Evolutionary conservation across 2,797 vertebrate species (phyloP).

Genomic region (Lacerta viridis): DNA sequence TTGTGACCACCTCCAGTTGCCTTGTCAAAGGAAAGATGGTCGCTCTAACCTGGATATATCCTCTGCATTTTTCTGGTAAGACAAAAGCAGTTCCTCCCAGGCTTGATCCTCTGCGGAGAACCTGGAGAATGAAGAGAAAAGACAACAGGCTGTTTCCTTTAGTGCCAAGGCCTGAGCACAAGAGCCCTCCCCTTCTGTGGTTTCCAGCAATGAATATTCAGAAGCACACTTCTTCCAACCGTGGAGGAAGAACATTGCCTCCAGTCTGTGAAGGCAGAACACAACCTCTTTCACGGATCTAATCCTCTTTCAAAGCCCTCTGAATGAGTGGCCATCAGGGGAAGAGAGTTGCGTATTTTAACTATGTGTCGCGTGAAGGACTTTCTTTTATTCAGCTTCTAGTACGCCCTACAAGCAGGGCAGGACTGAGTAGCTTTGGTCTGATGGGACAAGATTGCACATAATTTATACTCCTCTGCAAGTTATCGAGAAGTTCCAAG

Average conservation of each 20-base stretch:
- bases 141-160: not conserved
- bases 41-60: slow-evolving; percentile 69
- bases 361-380: too few species aligned
- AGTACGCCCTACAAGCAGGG: too few species aligned
- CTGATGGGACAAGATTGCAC: not conserved
- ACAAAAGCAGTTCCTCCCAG: slow-evolving; percentile 74
- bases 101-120: slow-evolving; percentile 67
- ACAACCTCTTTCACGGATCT: too few species aligned
- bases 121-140: slow-evolving; percentile 44
- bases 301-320: too few species aligned
- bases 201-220: not conserved
- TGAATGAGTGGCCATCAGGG: too few species aligned
- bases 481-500: not conserved
- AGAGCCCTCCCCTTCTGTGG: too few species aligned
- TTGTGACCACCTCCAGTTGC: not conserved
- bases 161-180: not conserved
- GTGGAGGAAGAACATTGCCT: too few species aligned
- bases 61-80: slow-evolving; percentile 57
- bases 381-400: not conserved
- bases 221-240: not conserved
- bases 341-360: too few species aligned
- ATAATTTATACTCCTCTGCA: not conserved
- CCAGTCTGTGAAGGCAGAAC: too few species aligned
- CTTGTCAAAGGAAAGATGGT: not conserved
- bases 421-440: not conserved